phyloP scores from a whole-genome alignment of 2,797 vertebrate species.

The Gambelia wislizenii region DNA sequence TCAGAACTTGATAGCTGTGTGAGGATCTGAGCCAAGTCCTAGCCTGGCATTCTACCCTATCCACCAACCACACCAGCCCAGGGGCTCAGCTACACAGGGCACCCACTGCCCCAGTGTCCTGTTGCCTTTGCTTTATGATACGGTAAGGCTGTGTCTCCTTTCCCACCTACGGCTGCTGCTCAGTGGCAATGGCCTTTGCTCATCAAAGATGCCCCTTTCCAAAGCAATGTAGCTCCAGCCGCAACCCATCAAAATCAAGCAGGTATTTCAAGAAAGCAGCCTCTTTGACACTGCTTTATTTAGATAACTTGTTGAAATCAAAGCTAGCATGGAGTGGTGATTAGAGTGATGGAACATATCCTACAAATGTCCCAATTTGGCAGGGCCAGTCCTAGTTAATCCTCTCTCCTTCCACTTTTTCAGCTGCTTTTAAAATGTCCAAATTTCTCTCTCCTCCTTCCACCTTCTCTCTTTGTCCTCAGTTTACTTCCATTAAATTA shows the following conservation, averaged over 20 bases:
- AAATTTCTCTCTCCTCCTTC: too few relatives aligned
- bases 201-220: not conserved
- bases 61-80: not conserved
- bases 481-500: too few relatives aligned
- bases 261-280: not conserved
- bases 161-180: not conserved
- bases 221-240: not conserved
- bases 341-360: too few relatives aligned
- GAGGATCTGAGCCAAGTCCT: not conserved
- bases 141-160: too few relatives aligned
- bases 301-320: not conserved
- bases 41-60: not conserved
- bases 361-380: too few relatives aligned
- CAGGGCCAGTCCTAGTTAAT: too few relatives aligned
- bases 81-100: not conserved
- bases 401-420: too few relatives aligned
- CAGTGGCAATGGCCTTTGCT: not conserved
- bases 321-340: not conserved
- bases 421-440: too few relatives aligned
- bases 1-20: not conserved
- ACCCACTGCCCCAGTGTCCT: not conserved
- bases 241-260: not conserved
- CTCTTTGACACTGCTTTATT: not conserved
- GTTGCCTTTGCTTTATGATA: not conserved
- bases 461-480: too few relatives aligned